Percentiles rank a stretch among this genome's conserved stretches.
Evolutionary conservation across 2,888 invertebrate genomes (phyloP).

Genomic region (Caenorhabditis macrosperma): DNA sequence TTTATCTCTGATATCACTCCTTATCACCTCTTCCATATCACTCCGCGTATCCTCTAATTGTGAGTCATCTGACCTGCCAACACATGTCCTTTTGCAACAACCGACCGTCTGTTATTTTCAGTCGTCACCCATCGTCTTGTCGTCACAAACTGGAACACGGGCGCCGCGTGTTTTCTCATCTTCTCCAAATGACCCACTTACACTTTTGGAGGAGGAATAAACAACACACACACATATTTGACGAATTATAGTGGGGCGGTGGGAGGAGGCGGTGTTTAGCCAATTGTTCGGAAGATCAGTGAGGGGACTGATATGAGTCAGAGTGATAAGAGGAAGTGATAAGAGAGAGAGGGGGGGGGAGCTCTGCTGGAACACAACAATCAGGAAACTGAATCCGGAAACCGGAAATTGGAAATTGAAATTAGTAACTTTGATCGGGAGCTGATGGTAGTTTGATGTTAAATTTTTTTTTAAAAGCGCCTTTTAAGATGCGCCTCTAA

Average conservation of each 20-base stretch:
- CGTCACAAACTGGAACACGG: neutral
- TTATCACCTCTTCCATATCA: too few species aligned
- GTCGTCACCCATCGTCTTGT: neutral
- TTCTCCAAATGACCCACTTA: neutral
- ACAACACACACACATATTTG: neutral
- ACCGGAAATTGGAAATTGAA: too few species aligned
- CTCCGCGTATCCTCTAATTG: neutral
- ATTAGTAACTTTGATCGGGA: too few species aligned
- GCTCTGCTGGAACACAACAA: neutral
- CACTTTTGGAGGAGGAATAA: too few species aligned
- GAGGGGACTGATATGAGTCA: neutral
- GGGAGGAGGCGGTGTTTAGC: neutral
- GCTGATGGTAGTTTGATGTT: too few species aligned
- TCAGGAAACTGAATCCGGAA: too few species aligned
- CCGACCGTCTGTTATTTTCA: neutral
- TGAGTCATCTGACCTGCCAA: neutral
- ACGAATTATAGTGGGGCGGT: neutral
- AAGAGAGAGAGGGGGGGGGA: neutral
- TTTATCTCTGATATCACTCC: too few species aligned
- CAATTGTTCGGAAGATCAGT: neutral
- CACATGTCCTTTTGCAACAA: neutral
- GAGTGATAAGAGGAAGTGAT: neutral
- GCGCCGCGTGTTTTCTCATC: neutral
- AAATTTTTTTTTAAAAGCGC: too few species aligned
- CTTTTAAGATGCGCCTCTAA: too few species aligned